Evolutionary conservation across 1,140 invertebrate species (phyloP).

Genomic region (Drosophila aff.): DNA sequence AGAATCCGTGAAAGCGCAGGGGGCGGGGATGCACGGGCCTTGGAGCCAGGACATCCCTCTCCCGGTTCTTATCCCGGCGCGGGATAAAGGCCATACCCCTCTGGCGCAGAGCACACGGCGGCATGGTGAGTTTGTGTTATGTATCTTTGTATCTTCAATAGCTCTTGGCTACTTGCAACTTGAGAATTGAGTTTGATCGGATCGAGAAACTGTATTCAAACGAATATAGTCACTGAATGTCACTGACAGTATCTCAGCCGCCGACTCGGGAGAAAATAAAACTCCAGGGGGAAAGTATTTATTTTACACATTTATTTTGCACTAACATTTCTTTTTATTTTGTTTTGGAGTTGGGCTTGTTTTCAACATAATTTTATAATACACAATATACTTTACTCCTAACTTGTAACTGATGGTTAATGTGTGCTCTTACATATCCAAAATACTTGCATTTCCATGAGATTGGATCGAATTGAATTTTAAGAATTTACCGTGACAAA

Average conservation of each 20-base stretch:
- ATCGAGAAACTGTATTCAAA: background rate
- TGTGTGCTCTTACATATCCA: conserved; percentile 45
- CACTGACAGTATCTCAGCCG: conserved; percentile 7
- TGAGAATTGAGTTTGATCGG: background rate
- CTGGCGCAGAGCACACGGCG: conserved; percentile 63
- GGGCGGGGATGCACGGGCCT: conserved; percentile 76
- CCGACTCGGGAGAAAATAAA: conserved; percentile 8
- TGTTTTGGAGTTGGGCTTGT: conserved; percentile 45
- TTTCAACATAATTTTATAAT: conserved; percentile 64
- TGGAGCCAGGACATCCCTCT: conserved; percentile 61
- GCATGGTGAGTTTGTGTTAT: conserved; percentile 37
- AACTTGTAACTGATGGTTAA: conserved; percentile 40
- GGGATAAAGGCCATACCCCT: conserved; percentile 27
- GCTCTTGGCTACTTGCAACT: background rate
- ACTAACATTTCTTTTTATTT: conserved; percentile 69
- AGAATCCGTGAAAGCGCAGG: conserved; percentile 71
- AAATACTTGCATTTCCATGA: conserved; percentile 33
- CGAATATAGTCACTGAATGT: conserved; percentile 5
- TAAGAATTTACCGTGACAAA: conserved; percentile 38
- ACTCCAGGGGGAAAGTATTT: conserved; percentile 1
- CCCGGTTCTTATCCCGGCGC: conserved; percentile 35
- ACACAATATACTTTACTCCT: conserved; percentile 51
- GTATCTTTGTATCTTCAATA: conserved; percentile 1
- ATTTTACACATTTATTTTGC: conserved; percentile 82
- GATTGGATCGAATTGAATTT: conserved; percentile 50